phyloP scores from a whole-genome alignment of 2,113 vertebrate genomes.

The Eleginops maclovinus region DNA sequence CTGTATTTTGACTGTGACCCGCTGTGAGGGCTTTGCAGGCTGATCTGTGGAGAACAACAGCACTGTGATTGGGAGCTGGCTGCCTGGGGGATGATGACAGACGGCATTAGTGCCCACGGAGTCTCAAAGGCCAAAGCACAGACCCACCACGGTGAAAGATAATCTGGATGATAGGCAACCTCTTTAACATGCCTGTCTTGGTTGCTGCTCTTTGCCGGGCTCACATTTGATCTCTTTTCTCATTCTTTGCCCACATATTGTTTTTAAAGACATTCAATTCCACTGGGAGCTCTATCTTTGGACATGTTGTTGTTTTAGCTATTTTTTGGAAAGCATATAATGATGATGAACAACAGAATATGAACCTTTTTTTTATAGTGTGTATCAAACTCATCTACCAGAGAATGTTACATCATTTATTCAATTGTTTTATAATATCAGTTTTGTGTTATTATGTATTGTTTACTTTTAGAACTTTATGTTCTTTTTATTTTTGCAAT shows the following conservation, averaged over 20 bases:
- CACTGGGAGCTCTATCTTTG: neutral
- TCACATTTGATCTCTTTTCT: slow-evolving; percentile 17
- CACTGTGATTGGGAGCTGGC: slow-evolving; percentile 58
- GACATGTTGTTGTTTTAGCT: slow-evolving; percentile 7
- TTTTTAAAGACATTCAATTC: slow-evolving; percentile 19
- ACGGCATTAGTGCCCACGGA: slow-evolving; percentile 61
- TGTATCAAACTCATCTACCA: neutral
- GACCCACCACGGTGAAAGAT: slow-evolving; percentile 56
- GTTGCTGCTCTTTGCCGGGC: slow-evolving; percentile 19
- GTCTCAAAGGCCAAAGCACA: slow-evolving; percentile 63
- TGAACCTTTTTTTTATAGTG: neutral
- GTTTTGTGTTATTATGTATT: neutral
- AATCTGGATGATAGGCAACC: slow-evolving; percentile 54
- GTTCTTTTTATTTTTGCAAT: neutral
- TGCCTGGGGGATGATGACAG: slow-evolving; percentile 64
- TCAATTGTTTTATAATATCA: neutral
- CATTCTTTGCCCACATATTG: slow-evolving; percentile 5
- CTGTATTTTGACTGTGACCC: slow-evolving; percentile 45
- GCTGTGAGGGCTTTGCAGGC: slow-evolving; percentile 46
- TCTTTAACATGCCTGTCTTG: slow-evolving; percentile 51
- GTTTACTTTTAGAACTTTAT: neutral
- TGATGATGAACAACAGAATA: neutral
- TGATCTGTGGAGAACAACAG: slow-evolving; percentile 59
- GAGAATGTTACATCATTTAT: neutral
- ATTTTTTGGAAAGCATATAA: neutral